phyloP scores from a whole-genome alignment of 2,113 vertebrate species.

The Cyanoliseus patagonus region DNA sequence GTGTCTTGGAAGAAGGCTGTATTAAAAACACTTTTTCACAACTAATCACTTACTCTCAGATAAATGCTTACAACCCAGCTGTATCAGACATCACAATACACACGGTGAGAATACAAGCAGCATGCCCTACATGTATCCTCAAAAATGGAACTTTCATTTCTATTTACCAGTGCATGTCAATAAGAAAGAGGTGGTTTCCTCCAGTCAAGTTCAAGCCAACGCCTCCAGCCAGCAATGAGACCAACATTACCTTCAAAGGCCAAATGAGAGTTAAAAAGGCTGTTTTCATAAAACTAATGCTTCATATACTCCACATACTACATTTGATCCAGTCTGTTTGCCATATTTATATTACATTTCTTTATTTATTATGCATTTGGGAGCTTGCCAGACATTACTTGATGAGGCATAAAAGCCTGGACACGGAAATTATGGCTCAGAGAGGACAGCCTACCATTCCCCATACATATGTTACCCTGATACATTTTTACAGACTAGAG shows the following conservation, averaged over 20 bases:
- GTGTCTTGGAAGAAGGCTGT: neutral
- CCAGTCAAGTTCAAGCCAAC: conserved; percentile 92
- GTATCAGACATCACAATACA: neutral
- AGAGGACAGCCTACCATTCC: neutral
- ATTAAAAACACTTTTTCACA: neutral
- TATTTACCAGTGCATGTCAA: conserved; percentile 97
- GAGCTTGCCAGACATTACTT: neutral
- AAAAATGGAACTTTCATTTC: neutral
- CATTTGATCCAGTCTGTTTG: neutral
- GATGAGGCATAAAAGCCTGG: neutral
- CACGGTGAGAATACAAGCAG: neutral
- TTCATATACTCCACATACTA: neutral
- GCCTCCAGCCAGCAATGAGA: conserved; percentile 93
- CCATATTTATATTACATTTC: neutral
- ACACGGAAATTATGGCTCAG: neutral
- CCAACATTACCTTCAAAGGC: conserved; percentile 87
- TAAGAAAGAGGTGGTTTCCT: conserved; percentile 95
- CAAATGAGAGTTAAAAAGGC: neutral
- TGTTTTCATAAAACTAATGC: neutral
- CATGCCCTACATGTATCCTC: neutral
- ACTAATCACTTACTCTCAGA: neutral
- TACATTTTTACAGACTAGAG: neutral
- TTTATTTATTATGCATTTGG: neutral
- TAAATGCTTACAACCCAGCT: neutral
- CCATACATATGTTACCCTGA: too few relatives aligned